Conservation (phyloP, 2,113 vertebrate genomes). For the Prolemur simus region DNA sequence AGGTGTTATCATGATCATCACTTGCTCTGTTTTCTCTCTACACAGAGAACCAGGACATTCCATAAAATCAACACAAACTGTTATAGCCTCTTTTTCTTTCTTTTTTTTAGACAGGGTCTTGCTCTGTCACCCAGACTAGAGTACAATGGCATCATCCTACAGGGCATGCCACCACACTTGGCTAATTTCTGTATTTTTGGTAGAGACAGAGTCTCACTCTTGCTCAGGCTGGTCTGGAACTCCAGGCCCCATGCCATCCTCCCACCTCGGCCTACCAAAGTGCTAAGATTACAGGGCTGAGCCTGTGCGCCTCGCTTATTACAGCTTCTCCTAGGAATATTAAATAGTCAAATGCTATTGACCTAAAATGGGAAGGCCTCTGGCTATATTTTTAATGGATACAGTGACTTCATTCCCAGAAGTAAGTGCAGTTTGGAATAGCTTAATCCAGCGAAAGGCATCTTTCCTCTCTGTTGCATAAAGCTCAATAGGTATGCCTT, state of each 20-base stretch:
- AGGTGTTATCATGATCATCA: neutral
- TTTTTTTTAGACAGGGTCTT: too few species aligned
- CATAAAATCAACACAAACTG: neutral
- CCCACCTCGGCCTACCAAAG: too few species aligned
- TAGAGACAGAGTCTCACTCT: too few species aligned
- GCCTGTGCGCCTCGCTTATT: neutral
- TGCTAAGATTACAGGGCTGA: too few species aligned
- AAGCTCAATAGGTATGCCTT: slow-evolving; percentile 59
- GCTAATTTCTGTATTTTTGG: too few species aligned
- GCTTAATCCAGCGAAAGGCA: slow-evolving; percentile 12
- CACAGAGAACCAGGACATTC: neutral
- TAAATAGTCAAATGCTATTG: slow-evolving; percentile 15
- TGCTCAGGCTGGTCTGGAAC: too few species aligned
- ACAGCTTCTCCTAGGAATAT: neutral
- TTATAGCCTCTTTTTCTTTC: neutral
- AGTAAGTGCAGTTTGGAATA: slow-evolving; percentile 56
- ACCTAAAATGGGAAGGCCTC: slow-evolving; percentile 39
- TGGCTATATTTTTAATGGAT: neutral
- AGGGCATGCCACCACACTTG: too few species aligned
- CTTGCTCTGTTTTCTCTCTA: neutral
- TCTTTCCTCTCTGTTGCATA: slow-evolving; percentile 40
- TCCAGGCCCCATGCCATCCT: too few species aligned
- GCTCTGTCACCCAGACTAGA: too few species aligned
- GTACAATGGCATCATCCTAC: too few species aligned
- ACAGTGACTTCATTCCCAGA: slow-evolving; percentile 47